phyloP scores from a whole-genome alignment of 2,888 invertebrate species.

The Scaptodrosophila latifasciaeformis region DNA sequence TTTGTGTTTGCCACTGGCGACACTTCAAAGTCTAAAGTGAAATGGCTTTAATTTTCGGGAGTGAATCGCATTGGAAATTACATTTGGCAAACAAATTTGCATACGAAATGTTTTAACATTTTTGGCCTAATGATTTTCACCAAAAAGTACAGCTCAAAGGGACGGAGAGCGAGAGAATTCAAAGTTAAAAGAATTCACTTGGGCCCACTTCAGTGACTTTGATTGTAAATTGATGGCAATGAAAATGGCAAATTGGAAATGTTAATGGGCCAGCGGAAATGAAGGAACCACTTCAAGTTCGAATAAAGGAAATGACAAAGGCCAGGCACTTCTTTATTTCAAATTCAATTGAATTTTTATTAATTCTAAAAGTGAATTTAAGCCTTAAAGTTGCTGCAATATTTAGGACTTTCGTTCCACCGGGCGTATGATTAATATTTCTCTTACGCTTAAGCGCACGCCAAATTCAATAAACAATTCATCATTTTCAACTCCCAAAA shows the following conservation, averaged over 20 bases:
- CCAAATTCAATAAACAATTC: slow-evolving; percentile 43
- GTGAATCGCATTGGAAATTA: slow-evolving; percentile 43
- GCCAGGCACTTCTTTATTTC: too few species aligned
- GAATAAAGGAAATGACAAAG: too few species aligned
- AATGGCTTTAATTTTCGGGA: slow-evolving; percentile 7
- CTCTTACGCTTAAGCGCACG: slow-evolving; percentile 11
- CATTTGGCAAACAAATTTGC: slow-evolving; percentile 54
- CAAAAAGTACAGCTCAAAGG: neutral
- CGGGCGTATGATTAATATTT: slow-evolving; percentile 61
- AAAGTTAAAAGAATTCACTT: too few species aligned
- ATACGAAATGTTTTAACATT: slow-evolving; percentile 52
- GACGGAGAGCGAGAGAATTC: too few species aligned
- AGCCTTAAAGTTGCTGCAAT: neutral
- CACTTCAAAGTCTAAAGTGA: slow-evolving; percentile 28
- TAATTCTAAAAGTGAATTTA: neutral
- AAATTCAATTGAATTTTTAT: too few species aligned
- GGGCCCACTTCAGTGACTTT: slow-evolving; percentile 22
- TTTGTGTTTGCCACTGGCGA: slow-evolving; percentile 18
- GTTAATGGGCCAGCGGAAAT: too few species aligned
- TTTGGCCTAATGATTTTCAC: slow-evolving; percentile 56
- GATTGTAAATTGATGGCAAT: too few species aligned
- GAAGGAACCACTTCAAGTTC: too few species aligned
- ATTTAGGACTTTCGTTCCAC: slow-evolving; percentile 15
- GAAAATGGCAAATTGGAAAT: too few species aligned
- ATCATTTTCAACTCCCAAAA: slow-evolving; percentile 25